phyloP scores from a whole-genome alignment of 2,888 invertebrate genomes.

The Orchesella flavescens region DNA sequence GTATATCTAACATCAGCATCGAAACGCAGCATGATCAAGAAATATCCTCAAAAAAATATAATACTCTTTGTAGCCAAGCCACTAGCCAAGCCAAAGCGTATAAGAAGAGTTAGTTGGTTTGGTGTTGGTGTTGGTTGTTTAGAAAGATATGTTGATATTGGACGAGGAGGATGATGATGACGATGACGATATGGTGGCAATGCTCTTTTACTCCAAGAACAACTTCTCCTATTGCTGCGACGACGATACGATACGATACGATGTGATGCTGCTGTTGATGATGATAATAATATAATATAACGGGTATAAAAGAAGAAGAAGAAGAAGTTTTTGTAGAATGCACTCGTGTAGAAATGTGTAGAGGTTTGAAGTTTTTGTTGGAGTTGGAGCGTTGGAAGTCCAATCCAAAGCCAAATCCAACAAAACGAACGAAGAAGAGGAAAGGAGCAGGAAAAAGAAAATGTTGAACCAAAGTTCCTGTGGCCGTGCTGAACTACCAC shows the following conservation, averaged over 20 bases:
- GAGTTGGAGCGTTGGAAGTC: too few relatives aligned
- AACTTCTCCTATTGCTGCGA: background rate
- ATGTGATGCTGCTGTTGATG: too few relatives aligned
- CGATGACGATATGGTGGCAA: slow-evolving; percentile 33
- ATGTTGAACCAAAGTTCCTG: slow-evolving; percentile 57
- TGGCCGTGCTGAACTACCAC: slow-evolving; percentile 22
- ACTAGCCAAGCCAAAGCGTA: too few relatives aligned
- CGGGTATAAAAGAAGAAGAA: slow-evolving; percentile 8
- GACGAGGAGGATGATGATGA: slow-evolving; percentile 39
- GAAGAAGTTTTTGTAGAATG: slow-evolving; percentile 42
- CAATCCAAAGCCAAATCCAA: too few relatives aligned
- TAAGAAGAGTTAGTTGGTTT: too few relatives aligned
- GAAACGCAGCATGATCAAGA: background rate
- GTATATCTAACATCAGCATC: background rate
- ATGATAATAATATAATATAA: slow-evolving; percentile 20
- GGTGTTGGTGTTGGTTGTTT: too few relatives aligned
- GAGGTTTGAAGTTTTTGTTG: slow-evolving; percentile 7
- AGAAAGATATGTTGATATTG: slow-evolving; percentile 10
- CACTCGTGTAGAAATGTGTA: slow-evolving; percentile 54
- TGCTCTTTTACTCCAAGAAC: slow-evolving; percentile 20
- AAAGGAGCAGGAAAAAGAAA: slow-evolving; percentile 24
- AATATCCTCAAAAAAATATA: background rate
- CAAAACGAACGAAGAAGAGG: too few relatives aligned
- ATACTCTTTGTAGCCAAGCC: background rate
- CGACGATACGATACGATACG: too few relatives aligned